These are phyloP conservation scores for Malurus splendens DNA, from an alignment of 2,797 vertebrate genomes.

Conservation along the genomic window DNA sequence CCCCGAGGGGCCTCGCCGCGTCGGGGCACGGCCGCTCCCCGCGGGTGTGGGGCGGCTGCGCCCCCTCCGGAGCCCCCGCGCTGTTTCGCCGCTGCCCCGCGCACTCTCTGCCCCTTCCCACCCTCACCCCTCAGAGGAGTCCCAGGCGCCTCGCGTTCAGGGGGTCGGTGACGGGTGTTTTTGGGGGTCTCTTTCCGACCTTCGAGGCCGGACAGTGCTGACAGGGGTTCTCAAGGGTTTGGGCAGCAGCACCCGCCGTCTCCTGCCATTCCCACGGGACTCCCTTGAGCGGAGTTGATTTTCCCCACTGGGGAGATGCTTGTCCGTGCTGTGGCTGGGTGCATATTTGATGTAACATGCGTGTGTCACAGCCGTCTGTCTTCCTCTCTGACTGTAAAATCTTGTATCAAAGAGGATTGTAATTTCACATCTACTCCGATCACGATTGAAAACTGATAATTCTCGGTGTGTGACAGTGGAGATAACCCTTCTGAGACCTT, in stretches of 20 bases:
- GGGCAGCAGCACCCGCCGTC: not conserved
- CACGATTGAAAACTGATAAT: not conserved
- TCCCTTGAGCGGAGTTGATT: not conserved
- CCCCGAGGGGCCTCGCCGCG: not conserved
- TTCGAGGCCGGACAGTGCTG: not conserved
- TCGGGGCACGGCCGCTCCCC: not conserved
- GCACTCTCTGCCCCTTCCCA: too few species aligned
- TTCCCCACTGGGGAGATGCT: not conserved
- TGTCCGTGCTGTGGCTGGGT: fast-evolving
- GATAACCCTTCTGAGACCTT: not conserved
- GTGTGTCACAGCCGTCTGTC: not conserved
- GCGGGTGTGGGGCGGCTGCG: not conserved
- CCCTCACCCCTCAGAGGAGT: fast-evolving
- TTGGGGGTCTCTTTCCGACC: not conserved
- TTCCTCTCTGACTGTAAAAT: not conserved
- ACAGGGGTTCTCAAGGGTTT: not conserved
- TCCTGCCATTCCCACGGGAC: fast-evolving
- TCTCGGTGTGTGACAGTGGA: not conserved
- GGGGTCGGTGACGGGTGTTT: too few species aligned
- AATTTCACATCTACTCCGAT: fast-evolving
- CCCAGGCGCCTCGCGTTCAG: not conserved
- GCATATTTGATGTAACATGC: fast-evolving
- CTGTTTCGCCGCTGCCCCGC: not conserved
- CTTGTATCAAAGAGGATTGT: not conserved
- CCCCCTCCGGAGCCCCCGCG: not conserved